A percentile compares a stretch with the other conserved stretches of the same genome.
Conservation (phyloP, 2,113 vertebrate genomes). For the Uria lomvia region DNA sequence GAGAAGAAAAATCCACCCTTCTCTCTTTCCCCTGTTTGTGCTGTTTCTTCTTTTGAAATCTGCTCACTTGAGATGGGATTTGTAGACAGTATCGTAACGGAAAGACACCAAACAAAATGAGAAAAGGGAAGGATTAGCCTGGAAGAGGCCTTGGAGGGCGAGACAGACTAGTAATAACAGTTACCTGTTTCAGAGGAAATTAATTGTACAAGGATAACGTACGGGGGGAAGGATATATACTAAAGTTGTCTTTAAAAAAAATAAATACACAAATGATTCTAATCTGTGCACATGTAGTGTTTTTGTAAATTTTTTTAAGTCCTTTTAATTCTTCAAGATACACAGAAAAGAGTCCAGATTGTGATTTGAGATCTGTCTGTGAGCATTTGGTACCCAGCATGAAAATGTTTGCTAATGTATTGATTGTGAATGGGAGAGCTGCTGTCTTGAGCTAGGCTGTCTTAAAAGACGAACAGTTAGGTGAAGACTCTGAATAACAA, state of each 20-base stretch:
- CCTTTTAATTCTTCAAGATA: neutral
- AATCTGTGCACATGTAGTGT: neutral
- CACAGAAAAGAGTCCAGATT: neutral
- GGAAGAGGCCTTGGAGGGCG: neutral
- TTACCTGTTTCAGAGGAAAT: neutral
- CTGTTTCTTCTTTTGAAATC: neutral
- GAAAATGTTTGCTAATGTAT: neutral
- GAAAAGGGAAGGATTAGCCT: neutral
- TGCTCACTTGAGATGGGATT: neutral
- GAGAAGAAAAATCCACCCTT: neutral
- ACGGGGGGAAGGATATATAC: neutral
- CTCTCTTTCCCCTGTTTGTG: neutral
- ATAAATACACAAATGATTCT: neutral
- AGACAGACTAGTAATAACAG: neutral
- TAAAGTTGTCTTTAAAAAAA: neutral
- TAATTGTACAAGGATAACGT: neutral
- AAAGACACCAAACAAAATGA: neutral
- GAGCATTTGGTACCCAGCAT: neutral
- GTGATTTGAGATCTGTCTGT: neutral
- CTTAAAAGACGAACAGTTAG: neutral
- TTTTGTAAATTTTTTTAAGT: neutral
- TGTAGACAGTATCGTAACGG: neutral
- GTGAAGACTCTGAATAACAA: constrained; percentile 7
- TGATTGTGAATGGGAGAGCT: neutral
- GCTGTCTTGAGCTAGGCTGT: neutral